These are phyloP conservation scores for Cinclus cinclus DNA, from an alignment of 2,113 vertebrate genomes.

Conservation along the genomic window DNA sequence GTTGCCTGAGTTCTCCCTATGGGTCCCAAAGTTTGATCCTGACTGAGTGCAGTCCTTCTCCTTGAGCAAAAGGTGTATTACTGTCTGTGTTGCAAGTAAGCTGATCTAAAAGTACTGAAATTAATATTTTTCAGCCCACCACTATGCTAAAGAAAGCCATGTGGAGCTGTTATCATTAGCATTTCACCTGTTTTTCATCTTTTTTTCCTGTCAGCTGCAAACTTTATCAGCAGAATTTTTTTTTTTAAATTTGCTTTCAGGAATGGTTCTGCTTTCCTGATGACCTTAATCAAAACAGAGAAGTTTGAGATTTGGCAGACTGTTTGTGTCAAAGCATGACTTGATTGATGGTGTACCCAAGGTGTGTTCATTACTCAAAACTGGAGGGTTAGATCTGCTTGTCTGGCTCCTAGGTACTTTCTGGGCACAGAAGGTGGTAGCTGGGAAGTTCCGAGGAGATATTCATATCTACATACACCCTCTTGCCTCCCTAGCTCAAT, in stretches of 20 bases:
- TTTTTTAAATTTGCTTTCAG: not conserved
- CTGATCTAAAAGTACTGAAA: not conserved
- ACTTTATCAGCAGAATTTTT: not conserved
- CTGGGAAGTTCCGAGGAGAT: not conserved
- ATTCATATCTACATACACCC: no score
- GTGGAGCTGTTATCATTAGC: not conserved
- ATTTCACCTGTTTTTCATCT: not conserved
- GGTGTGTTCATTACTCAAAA: not conserved
- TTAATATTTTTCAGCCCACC: not conserved
- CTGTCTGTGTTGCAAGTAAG: not conserved
- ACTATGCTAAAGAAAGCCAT: not conserved
- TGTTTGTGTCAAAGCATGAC: not conserved
- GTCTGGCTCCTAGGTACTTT: not conserved
- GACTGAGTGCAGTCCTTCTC: not conserved
- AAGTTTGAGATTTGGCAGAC: not conserved
- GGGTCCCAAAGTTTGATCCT: not conserved
- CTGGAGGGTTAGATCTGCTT: not conserved
- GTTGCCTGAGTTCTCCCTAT: not conserved
- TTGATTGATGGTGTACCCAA: not conserved
- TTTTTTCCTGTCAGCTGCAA: not conserved
- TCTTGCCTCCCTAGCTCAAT: not conserved
- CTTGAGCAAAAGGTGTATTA: not conserved
- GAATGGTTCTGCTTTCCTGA: not conserved
- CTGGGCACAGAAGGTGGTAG: not conserved
- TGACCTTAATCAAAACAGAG: constrained; percentile 3